These are phyloP conservation scores for Carassius auratus DNA, from an alignment of 2,113 vertebrate species.

Conservation along the genomic window DNA sequence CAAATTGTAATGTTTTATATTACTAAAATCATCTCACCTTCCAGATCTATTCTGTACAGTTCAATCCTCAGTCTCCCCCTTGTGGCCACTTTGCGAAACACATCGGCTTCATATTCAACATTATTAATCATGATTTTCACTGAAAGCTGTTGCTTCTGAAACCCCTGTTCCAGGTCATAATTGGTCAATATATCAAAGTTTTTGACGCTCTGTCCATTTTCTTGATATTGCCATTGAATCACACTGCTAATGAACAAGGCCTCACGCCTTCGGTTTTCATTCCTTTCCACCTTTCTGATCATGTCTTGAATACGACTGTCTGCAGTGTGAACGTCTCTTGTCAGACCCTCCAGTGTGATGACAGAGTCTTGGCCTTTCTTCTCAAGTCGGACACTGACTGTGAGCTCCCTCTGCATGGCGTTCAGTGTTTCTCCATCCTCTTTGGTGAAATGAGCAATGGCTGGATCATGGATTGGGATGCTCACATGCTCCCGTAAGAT, in stretches of 20 bases:
- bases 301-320: constrained; percentile 73
- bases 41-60: constrained; percentile 55
- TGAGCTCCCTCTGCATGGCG: constrained; percentile 75
- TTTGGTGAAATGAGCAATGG: constrained; percentile 72
- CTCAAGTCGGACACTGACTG: constrained; percentile 74
- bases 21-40: constrained; percentile 56
- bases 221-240: constrained; percentile 81
- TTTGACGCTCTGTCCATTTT: fast-evolving
- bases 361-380: constrained; percentile 55
- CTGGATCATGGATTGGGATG: constrained; percentile 67
- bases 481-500: constrained; percentile 75
- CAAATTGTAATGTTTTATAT: background rate
- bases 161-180: constrained; percentile 79
- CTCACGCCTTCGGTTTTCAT: constrained; percentile 64
- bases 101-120: constrained; percentile 57
- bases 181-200: constrained; percentile 78
- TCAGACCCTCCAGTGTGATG: constrained; percentile 80
- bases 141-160: background rate
- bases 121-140: constrained; percentile 67
- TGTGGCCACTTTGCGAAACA: constrained; percentile 19
- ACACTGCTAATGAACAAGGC: constrained; percentile 66
- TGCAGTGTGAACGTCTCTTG: constrained; percentile 74
- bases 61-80: constrained; percentile 53
- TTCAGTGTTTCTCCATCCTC: constrained; percentile 67
- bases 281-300: constrained; percentile 70